Evolutionary conservation across 2,113 vertebrate genomes (phyloP).

Genomic region (Isichthys henryi): DNA sequence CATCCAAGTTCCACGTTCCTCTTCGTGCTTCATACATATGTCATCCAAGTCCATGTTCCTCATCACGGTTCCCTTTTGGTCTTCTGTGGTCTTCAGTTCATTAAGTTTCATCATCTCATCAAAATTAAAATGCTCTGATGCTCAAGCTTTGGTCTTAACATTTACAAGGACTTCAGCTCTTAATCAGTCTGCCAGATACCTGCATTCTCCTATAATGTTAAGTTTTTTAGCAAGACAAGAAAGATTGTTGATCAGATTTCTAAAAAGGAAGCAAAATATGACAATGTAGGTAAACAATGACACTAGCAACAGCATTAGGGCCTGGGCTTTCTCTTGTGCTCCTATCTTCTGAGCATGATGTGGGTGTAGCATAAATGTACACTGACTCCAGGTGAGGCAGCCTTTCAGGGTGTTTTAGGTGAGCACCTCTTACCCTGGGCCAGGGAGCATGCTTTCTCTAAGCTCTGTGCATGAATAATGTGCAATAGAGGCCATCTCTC

Average conservation of each 20-base stretch:
- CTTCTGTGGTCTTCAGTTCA: not conserved
- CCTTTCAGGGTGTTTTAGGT: not conserved
- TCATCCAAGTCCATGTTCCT: not conserved
- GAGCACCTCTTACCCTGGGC: not conserved
- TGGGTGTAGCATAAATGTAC: not conserved
- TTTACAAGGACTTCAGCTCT: not conserved
- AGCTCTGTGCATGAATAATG: conserved; percentile 21
- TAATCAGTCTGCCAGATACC: not conserved
- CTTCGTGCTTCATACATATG: not conserved
- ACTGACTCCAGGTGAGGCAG: not conserved
- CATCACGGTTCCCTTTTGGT: not conserved
- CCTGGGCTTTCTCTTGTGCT: not conserved
- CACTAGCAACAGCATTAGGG: not conserved
- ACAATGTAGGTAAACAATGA: not conserved
- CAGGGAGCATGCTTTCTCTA: not conserved
- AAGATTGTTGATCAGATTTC: not conserved
- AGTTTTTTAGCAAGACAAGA: not conserved
- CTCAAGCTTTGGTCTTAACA: not conserved
- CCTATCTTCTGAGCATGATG: not conserved
- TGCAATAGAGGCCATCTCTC: not conserved
- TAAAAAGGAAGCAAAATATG: not conserved
- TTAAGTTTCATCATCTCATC: not conserved
- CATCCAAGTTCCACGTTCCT: not conserved
- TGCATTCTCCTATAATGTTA: not conserved
- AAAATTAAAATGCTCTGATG: not conserved